Conservation (phyloP, 1,140 invertebrate genomes). For the Pachyrhynchus sulphureomaculatus region DNA sequence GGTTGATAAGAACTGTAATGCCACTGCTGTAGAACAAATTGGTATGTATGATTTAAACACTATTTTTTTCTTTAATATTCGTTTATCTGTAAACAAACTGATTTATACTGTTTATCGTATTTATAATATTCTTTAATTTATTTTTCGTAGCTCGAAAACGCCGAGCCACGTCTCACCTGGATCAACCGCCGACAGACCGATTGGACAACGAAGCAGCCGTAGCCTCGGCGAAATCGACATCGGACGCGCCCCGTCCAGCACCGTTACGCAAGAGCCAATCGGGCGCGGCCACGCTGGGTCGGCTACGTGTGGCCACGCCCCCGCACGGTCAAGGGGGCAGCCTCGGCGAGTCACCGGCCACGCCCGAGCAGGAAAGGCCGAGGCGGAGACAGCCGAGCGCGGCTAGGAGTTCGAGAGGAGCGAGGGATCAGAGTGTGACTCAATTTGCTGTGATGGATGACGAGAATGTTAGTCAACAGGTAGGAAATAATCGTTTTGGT, state of each 20-base stretch:
- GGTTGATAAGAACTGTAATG: constrained; percentile 74
- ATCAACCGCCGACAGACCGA: constrained; percentile 45
- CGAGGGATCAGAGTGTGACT: constrained; percentile 65
- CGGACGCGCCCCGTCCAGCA: constrained; percentile 44
- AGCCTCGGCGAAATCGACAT: constrained; percentile 45
- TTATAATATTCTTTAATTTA: not conserved
- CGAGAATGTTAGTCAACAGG: constrained; percentile 88
- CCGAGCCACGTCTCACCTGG: constrained; percentile 48
- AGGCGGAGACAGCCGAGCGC: constrained; percentile 46
- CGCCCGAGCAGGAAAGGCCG: constrained; percentile 49
- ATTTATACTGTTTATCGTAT: too few species aligned
- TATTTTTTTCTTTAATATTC: not conserved
- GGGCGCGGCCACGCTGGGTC: constrained; percentile 58
- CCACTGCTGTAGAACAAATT: constrained; percentile 54
- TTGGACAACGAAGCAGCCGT: constrained; percentile 48
- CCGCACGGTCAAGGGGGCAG: constrained; percentile 35
- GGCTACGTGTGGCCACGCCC: constrained; percentile 55
- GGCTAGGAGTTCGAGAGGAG: constrained; percentile 46
- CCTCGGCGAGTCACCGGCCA: constrained; percentile 46
- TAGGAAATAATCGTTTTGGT: too few species aligned
- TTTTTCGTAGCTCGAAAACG: constrained; percentile 41
- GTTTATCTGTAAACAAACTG: too few species aligned
- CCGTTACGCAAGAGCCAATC: constrained; percentile 49
- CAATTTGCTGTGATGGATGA: constrained; percentile 93
- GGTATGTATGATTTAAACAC: constrained; percentile 5